phyloP scores from a whole-genome alignment of 2,888 invertebrate genomes.

The Ophion costatus region DNA sequence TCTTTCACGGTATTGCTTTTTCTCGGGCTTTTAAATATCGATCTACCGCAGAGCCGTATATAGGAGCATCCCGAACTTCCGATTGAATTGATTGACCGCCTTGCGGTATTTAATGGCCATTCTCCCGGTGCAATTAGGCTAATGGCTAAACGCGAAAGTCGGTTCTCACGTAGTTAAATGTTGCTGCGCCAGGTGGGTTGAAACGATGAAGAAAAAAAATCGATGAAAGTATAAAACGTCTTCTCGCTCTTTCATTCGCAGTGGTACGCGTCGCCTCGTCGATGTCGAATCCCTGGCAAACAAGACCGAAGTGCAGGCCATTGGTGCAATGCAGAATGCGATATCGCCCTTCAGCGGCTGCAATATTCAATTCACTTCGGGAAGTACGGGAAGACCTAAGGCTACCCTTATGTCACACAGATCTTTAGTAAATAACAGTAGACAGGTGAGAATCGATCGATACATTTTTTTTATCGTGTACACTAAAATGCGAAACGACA shows the following conservation, averaged over 20 bases:
- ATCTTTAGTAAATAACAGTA: constrained; percentile 90
- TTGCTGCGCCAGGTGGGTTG: neutral
- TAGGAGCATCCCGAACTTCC: constrained; percentile 53
- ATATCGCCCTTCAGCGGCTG: constrained; percentile 88
- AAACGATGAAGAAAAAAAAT: constrained; percentile 40
- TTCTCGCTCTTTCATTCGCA: constrained; percentile 65
- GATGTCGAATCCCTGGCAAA: constrained; percentile 82
- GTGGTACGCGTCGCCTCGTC: constrained; percentile 83
- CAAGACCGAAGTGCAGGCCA: constrained; percentile 75
- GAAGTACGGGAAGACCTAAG: constrained; percentile 93
- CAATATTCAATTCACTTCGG: constrained; percentile 94
- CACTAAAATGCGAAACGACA: neutral
- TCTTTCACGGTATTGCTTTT: constrained; percentile 19
- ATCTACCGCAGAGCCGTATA: constrained; percentile 20
- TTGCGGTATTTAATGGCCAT: constrained; percentile 62
- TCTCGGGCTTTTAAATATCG: constrained; percentile 47
- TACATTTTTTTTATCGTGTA: neutral
- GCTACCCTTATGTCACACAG: constrained; percentile 90
- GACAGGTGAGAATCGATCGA: constrained; percentile 85
- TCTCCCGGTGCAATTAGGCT: constrained; percentile 73
- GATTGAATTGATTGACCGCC: constrained; percentile 65
- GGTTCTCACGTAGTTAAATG: constrained; percentile 55
- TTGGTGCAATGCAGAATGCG: constrained; percentile 84
- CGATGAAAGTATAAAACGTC: constrained; percentile 47
- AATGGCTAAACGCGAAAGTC: constrained; percentile 70